Conservation (phyloP, 1,140 invertebrate genomes). For the Trachymyrmex septentrionalis region DNA sequence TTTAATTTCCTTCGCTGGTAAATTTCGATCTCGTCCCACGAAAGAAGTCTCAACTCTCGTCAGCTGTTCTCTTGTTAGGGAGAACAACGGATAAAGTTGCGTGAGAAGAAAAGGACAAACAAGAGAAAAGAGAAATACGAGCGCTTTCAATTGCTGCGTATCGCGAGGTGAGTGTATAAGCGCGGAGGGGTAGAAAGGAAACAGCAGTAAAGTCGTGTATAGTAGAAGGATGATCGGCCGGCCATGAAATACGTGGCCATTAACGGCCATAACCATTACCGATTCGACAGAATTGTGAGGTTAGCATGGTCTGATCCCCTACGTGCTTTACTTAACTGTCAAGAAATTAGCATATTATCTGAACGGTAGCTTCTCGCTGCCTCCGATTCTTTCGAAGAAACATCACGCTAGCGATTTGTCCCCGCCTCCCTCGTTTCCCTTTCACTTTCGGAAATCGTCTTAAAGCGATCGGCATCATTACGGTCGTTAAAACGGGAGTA, state of each 20-base stretch:
- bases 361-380: slow-evolving; percentile 57
- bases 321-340: slow-evolving; percentile 77
- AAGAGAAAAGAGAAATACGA: neutral
- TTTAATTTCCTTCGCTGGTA: slow-evolving; percentile 11
- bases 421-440: neutral
- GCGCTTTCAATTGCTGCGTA: slow-evolving; percentile 38
- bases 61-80: neutral
- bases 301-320: slow-evolving; percentile 72
- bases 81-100: slow-evolving; percentile 56
- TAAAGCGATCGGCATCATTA: slow-evolving; percentile 26
- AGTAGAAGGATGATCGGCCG: slow-evolving; percentile 72
- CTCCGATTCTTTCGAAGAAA: slow-evolving; percentile 65
- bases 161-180: slow-evolving; percentile 59
- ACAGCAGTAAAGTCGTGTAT: slow-evolving; percentile 37
- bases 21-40: slow-evolving; percentile 16
- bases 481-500: slow-evolving; percentile 24
- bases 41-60: neutral
- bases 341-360: slow-evolving; percentile 79
- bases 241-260: slow-evolving; percentile 83
- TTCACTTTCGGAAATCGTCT: slow-evolving; percentile 23
- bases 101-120: slow-evolving; percentile 32
- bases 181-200: slow-evolving; percentile 21
- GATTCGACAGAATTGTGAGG: slow-evolving; percentile 81
- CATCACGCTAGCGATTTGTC: slow-evolving; percentile 1
- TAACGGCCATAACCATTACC: slow-evolving; percentile 85